phyloP scores from a whole-genome alignment of 92 coral and sea anemone species.

The Ricordea florida region DNA sequence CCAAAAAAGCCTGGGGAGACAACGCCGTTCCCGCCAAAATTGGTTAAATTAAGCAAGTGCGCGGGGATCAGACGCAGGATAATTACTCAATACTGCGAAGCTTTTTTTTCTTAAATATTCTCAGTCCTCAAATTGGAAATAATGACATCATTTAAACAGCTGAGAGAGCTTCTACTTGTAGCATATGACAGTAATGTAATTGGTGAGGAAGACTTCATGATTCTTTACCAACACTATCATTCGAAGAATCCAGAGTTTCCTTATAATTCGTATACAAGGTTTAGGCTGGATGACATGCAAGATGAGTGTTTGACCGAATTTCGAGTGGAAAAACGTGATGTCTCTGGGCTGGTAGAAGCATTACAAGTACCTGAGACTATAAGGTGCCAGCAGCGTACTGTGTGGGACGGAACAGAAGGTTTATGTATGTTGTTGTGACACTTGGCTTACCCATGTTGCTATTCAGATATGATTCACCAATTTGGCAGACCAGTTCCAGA shows the following conservation, averaged over 20 bases:
- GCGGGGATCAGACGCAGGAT: not conserved
- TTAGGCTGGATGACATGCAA: slow-evolving; percentile 38
- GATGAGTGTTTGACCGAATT: slow-evolving; percentile 39
- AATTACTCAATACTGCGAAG: too few species aligned
- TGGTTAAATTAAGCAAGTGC: slow-evolving; percentile 20
- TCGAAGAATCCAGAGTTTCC: slow-evolving; percentile 33
- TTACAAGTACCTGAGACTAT: slow-evolving; percentile 27
- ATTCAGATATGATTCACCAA: slow-evolving; percentile 25
- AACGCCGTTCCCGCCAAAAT: slow-evolving; percentile 30
- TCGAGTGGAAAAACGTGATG: slow-evolving; percentile 12
- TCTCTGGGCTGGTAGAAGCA: slow-evolving; percentile 15
- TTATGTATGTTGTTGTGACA: slow-evolving; percentile 29
- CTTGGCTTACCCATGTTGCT: slow-evolving; percentile 46
- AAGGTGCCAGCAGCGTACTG: slow-evolving; percentile 19
- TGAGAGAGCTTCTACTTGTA: not conserved
- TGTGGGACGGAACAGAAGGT: slow-evolving; percentile 37
- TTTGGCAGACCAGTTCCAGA: slow-evolving; percentile 33
- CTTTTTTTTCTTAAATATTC: not conserved
- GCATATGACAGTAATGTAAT: slow-evolving; percentile 17
- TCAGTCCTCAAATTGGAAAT: not conserved
- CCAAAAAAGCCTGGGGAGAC: slow-evolving; percentile 12
- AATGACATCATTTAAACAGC: slow-evolving; percentile 15
- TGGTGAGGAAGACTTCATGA: slow-evolving; percentile 25
- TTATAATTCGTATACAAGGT: slow-evolving; percentile 24
- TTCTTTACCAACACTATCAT: slow-evolving; percentile 14